phyloP scores from a whole-genome alignment of 1,140 invertebrate species.

The Grapholita molesta region DNA sequence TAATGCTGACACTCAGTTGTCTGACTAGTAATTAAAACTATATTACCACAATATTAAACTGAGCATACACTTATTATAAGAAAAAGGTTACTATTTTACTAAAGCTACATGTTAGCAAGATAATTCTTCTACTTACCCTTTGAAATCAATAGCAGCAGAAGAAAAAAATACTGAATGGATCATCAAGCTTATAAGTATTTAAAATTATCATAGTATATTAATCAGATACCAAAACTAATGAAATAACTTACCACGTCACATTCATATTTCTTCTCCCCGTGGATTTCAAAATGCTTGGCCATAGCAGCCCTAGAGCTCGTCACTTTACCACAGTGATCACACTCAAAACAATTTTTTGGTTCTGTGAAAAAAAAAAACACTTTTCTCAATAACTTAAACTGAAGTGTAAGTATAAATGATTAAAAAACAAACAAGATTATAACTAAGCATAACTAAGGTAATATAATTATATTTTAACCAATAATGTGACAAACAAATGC shows the following conservation, averaged over 20 bases:
- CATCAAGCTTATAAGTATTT: constrained; percentile 12
- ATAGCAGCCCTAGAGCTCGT: constrained; percentile 60
- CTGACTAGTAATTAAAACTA: neutral
- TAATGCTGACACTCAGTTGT: neutral
- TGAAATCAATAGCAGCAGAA: constrained; percentile 15
- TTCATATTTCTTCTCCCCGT: constrained; percentile 61
- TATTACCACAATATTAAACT: neutral
- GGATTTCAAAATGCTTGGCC: constrained; percentile 66
- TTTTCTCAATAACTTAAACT: neutral
- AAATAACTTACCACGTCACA: constrained; percentile 57
- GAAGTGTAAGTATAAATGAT: too few relatives aligned
- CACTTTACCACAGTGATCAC: constrained; percentile 59
- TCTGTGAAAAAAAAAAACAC: constrained; percentile 32
- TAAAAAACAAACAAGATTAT: too few relatives aligned
- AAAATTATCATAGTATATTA: neutral
- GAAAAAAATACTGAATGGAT: constrained; percentile 17
- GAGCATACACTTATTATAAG: neutral
- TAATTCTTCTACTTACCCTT: constrained; percentile 15
- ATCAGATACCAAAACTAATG: constrained; percentile 12
- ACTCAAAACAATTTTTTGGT: constrained; percentile 42
- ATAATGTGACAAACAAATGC: too few relatives aligned
- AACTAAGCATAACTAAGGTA: too few relatives aligned
- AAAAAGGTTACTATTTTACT: too few relatives aligned
- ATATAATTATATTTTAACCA: too few relatives aligned
- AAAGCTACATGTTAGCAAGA: neutral